Conservation (phyloP, 1,140 invertebrate genomes). For the Polyergus mexicanus region DNA sequence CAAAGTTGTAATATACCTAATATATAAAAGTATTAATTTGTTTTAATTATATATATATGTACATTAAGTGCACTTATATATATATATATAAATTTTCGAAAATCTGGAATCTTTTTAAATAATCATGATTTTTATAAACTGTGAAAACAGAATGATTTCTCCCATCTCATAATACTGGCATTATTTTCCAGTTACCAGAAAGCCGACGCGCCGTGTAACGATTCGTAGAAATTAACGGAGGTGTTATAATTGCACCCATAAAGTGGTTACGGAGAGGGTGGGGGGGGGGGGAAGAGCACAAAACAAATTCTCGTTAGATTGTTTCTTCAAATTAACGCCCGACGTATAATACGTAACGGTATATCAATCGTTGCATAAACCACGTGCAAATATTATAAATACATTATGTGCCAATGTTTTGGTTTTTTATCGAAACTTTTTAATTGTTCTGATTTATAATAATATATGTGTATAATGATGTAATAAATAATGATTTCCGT, state of each 20-base stretch:
- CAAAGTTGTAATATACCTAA: no score
- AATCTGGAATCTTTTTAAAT: neutral
- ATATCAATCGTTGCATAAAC: conserved; percentile 23
- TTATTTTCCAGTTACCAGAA: conserved; percentile 65
- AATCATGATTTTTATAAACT: neutral
- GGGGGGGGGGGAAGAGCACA: no score
- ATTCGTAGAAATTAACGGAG: conserved; percentile 76
- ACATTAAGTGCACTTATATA: neutral
- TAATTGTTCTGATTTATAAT: neutral
- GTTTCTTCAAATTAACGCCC: conserved; percentile 13
- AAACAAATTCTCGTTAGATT: conserved; percentile 53
- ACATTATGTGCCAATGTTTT: conserved; percentile 8
- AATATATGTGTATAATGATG: no score
- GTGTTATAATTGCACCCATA: conserved; percentile 72
- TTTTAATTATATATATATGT: neutral
- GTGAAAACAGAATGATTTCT: conserved; percentile 54
- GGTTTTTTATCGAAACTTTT: neutral
- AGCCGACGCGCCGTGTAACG: conserved; percentile 72
- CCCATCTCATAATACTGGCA: conserved; percentile 66
- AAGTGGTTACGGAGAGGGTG: no score
- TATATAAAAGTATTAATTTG: no score
- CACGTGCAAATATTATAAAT: conserved; percentile 24
- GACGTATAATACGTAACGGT: conserved; percentile 41
- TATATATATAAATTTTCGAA: neutral
- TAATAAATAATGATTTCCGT: neutral